Conservation (phyloP, 2,888 invertebrate species). For the Agonopterix arenella region DNA sequence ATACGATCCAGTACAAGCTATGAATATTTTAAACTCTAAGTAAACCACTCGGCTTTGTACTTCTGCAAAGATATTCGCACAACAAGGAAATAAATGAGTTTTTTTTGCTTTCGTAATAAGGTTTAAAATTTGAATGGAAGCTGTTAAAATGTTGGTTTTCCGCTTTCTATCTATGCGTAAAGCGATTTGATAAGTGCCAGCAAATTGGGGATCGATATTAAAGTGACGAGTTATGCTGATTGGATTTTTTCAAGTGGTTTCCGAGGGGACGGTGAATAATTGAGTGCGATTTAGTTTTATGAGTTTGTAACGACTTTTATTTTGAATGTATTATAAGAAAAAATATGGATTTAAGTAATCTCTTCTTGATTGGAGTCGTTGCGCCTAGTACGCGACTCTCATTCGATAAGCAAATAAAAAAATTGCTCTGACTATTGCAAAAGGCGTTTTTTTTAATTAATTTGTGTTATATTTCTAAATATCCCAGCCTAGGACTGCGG, state of each 20-base stretch:
- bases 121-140: constrained; percentile 34
- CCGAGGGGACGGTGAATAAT: constrained; percentile 65
- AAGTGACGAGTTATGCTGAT: constrained; percentile 76
- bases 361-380: not conserved
- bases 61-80: constrained; percentile 47
- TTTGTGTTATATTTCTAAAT: not conserved
- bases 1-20: constrained; percentile 78
- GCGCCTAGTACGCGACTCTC: not conserved
- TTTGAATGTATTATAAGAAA: constrained; percentile 6
- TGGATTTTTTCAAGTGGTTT: constrained; percentile 72
- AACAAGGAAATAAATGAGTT: constrained; percentile 45
- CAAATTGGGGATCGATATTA: constrained; percentile 73
- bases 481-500: no score
- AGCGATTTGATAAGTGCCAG: constrained; percentile 69
- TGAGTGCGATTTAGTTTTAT: constrained; percentile 61
- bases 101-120: constrained; percentile 43
- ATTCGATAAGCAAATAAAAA: not conserved
- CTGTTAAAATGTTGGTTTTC: constrained; percentile 36
- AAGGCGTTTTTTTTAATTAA: constrained; percentile 1
- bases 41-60: constrained; percentile 68
- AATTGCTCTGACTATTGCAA: constrained; percentile 1
- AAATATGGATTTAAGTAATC: not conserved
- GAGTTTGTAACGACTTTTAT: constrained; percentile 20
- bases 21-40: constrained; percentile 78
- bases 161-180: constrained; percentile 66